phyloP scores from a whole-genome alignment of 2,888 invertebrate genomes.

The Brachypterus glaber region DNA sequence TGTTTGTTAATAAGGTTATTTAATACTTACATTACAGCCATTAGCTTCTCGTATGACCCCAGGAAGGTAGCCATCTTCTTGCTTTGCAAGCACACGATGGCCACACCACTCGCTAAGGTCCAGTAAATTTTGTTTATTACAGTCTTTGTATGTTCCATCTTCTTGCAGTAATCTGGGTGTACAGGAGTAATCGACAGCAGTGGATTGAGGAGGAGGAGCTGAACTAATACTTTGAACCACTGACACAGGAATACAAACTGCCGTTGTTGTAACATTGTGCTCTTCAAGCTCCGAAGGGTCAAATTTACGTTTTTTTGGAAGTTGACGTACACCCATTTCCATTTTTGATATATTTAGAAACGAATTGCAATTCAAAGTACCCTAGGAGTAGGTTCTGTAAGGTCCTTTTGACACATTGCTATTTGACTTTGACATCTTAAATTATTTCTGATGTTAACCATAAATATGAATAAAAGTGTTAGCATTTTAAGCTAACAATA shows the following conservation, averaged over 20 bases:
- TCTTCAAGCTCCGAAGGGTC: constrained; percentile 71
- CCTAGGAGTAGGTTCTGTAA: constrained; percentile 26
- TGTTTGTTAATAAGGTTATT: no score
- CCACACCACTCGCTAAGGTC: constrained; percentile 91
- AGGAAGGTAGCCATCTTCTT: constrained; percentile 72
- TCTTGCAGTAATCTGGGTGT: constrained; percentile 28
- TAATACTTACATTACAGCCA: constrained; percentile 47
- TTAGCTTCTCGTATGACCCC: constrained; percentile 75
- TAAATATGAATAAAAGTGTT: no score
- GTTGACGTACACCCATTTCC: constrained; percentile 56
- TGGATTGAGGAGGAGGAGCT: constrained; percentile 34
- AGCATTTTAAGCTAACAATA: constrained; percentile 5
- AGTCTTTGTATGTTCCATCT: constrained; percentile 23
- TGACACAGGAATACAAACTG: constrained; percentile 35
- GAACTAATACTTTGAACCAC: constrained; percentile 36
- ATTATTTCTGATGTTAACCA: constrained; percentile 13
- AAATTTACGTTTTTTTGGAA: constrained; percentile 90
- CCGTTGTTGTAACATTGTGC: constrained; percentile 21
- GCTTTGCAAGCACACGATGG: constrained; percentile 83
- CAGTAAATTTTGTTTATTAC: constrained; percentile 37
- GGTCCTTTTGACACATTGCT: constrained; percentile 19
- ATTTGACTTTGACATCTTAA: constrained; percentile 10
- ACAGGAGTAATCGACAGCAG: constrained; percentile 38
- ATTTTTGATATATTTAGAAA: constrained; percentile 26
- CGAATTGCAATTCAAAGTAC: constrained; percentile 13